Evolutionary conservation across 2,113 vertebrate genomes (phyloP).

Genomic region (Xerus inauris): DNA sequence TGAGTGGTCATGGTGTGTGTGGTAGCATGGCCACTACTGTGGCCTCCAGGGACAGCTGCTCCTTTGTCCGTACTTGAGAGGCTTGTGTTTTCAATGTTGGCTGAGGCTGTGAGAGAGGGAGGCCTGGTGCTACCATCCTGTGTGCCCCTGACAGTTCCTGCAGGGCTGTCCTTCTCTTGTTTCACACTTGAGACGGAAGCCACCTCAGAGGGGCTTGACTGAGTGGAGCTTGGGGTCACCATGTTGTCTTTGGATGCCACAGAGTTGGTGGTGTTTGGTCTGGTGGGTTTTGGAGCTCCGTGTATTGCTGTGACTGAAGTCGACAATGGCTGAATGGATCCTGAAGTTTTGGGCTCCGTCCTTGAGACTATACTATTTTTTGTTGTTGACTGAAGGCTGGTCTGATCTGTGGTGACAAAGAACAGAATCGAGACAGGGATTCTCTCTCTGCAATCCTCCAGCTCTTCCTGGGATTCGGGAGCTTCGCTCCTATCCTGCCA

Average conservation of each 20-base stretch:
- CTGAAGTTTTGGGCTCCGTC: too few relatives aligned
- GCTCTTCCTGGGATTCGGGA: neutral
- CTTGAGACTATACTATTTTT: too few relatives aligned
- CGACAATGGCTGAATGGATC: too few relatives aligned
- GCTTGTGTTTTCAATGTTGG: rapidly evolving
- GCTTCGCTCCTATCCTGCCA: neutral
- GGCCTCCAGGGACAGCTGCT: rapidly evolving
- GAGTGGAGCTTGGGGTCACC: rapidly evolving
- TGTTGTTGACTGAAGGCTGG: too few relatives aligned
- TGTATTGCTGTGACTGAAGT: too few relatives aligned
- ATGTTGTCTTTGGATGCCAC: too few relatives aligned
- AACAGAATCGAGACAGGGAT: neutral
- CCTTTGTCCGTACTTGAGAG: rapidly evolving
- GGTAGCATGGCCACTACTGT: rapidly evolving
- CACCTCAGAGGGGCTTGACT: rapidly evolving
- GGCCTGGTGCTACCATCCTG: rapidly evolving
- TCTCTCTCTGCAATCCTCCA: neutral
- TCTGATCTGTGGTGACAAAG: rapidly evolving
- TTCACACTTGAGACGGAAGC: too few relatives aligned
- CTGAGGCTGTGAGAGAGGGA: rapidly evolving
- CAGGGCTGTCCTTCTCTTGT: rapidly evolving
- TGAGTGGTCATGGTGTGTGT: rapidly evolving
- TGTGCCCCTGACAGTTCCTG: rapidly evolving
- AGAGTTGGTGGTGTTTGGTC: rapidly evolving
- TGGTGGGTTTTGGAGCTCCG: too few relatives aligned